Evolutionary conservation across 1,140 invertebrate genomes (phyloP).

Genomic region (Drosophila tropicalis): DNA sequence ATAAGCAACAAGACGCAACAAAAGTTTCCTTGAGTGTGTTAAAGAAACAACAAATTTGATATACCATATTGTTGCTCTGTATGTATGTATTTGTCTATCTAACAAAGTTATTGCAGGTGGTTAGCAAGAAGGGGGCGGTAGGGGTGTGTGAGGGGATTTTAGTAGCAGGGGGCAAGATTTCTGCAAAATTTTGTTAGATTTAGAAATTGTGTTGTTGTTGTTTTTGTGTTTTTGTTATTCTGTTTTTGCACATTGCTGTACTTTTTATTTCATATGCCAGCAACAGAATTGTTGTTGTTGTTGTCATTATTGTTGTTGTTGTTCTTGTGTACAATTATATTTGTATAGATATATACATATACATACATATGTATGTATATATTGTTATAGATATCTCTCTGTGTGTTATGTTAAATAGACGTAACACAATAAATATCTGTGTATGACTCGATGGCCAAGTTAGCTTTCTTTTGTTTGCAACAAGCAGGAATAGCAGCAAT

Average conservation of each 20-base stretch:
- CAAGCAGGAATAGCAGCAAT: background rate
- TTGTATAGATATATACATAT: slow-evolving; percentile 43
- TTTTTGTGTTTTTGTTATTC: slow-evolving; percentile 58
- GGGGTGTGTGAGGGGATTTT: background rate
- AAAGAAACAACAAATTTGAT: slow-evolving; percentile 63
- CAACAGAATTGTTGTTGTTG: slow-evolving; percentile 15
- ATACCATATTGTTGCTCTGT: slow-evolving; percentile 63
- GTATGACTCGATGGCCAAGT: slow-evolving; percentile 37
- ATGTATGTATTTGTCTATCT: slow-evolving; percentile 56
- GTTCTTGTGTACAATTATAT: slow-evolving; percentile 34
- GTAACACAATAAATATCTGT: slow-evolving; percentile 75
- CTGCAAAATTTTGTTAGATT: slow-evolving; percentile 80
- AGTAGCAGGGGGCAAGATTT: slow-evolving; percentile 50
- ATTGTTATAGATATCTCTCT: no score
- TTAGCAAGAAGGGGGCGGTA: background rate
- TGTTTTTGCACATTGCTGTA: slow-evolving; percentile 75
- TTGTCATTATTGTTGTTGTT: slow-evolving; percentile 28
- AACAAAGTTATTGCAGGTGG: slow-evolving; percentile 68
- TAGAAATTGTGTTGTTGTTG: slow-evolving; percentile 66
- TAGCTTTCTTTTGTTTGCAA: slow-evolving; percentile 58
- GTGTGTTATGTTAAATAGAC: slow-evolving; percentile 71
- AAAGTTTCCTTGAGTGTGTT: background rate
- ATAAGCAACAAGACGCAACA: slow-evolving; percentile 1
- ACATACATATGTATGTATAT: no score
- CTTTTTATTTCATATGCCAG: slow-evolving; percentile 46